phyloP scores from a whole-genome alignment of 2,113 vertebrate species.

The Sakesphorus luctuosus region DNA sequence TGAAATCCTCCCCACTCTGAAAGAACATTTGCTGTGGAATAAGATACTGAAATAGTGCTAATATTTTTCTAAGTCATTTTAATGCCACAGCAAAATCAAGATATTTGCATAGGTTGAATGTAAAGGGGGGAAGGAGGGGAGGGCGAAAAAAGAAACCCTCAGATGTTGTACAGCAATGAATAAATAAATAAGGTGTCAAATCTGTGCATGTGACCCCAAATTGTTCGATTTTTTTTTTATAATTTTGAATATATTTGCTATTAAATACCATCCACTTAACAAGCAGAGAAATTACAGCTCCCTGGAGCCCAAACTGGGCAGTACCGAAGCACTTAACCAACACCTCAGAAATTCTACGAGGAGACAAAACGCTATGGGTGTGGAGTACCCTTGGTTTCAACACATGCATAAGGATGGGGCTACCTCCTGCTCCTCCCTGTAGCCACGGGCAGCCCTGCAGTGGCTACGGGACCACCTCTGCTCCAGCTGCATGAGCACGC shows the following conservation, averaged over 20 bases:
- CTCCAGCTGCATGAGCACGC: neutral
- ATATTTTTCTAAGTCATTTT: neutral
- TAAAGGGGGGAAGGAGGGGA: neutral
- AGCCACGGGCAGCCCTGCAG: neutral
- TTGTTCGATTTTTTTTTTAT: neutral
- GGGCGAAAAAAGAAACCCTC: neutral
- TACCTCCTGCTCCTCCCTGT: neutral
- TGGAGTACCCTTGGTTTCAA: neutral
- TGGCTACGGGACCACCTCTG: rapidly evolving
- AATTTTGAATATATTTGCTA: neutral
- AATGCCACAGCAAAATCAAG: neutral
- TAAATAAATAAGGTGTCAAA: neutral
- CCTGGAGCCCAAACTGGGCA: neutral
- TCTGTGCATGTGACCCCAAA: neutral
- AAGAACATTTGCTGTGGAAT: neutral
- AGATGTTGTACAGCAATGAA: neutral
- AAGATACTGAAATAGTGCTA: neutral
- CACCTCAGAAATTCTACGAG: neutral
- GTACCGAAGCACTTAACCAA: neutral
- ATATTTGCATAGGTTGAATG: neutral
- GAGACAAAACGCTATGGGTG: neutral
- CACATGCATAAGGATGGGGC: rapidly evolving
- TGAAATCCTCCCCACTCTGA: neutral
- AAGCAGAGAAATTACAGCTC: neutral
- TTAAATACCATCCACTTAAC: neutral